phyloP scores from a whole-genome alignment of 2,113 vertebrate genomes.

The Loxodonta africana region DNA sequence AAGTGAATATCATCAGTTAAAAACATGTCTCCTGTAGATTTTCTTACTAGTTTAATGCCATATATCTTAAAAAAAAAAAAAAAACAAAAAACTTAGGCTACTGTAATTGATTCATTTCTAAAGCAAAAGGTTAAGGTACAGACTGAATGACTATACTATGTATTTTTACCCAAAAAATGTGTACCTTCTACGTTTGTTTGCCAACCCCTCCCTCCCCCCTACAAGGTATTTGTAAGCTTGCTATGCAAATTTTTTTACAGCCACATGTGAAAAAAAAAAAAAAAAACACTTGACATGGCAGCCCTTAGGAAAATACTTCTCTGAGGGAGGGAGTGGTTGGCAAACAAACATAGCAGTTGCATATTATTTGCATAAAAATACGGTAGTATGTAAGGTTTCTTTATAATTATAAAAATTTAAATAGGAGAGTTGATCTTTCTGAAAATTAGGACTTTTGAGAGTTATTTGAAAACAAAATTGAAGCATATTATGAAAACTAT shows the following conservation, averaged over 20 bases:
- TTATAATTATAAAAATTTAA: background rate
- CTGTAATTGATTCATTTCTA: background rate
- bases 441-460: background rate
- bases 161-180: too few species aligned
- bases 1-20: background rate
- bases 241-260: too few species aligned
- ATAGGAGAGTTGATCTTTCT: background rate
- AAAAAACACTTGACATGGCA: too few species aligned
- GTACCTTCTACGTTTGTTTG: too few species aligned
- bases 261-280: too few species aligned
- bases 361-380: too few species aligned
- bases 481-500: background rate
- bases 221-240: too few species aligned
- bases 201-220: too few species aligned
- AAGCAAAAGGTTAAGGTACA: background rate
- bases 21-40: background rate
- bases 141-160: background rate
- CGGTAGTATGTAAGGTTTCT: background rate
- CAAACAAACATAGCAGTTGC: too few species aligned
- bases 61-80: too few species aligned
- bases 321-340: too few species aligned
- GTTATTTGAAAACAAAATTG: constrained; percentile 22
- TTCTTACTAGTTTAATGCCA: background rate
- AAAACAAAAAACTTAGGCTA: background rate
- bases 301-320: too few species aligned